Evolutionary conservation across 2,888 invertebrate genomes (phyloP), one percentile per base, ranked within the genome.

Genomic region (Anthophora plumipes): DNA sequence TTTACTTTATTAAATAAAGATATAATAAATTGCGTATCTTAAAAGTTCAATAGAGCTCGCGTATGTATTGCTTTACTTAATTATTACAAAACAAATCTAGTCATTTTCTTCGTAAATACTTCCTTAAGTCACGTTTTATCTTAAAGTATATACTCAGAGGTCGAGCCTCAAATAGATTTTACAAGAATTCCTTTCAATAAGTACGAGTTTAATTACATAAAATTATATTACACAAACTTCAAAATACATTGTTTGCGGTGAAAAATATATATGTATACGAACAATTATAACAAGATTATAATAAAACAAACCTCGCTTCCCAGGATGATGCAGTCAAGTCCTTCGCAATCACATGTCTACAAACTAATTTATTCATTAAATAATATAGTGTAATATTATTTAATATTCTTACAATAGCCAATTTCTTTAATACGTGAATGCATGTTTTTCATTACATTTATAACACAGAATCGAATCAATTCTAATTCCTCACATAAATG

Each of bases 291-390:
- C 50, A 63, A n/a, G 46, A 61, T 37, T 41, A 41, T 55, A 61
- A 66, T 61, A 55, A 76, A 66, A 80, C 79, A 76, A 80, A 80
- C 79, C 79, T 80, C 71, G 64, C 50, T 22, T 50, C 20, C 46
- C n/a, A 60, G 39, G 70, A 69, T 48, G 60, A 67, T 55, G 64
- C 43, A 71, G 54, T 61, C 55, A 78, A 57, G 25, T 77, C 67
- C 57, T 22, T 69, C 54, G 66, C 22, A 67, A 67, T 41, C 64
- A 71, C 67, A 71, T 61, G 46, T 57, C 31, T 69, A 69, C n/a
- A 37, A 59, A 61, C n/a, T 61, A 57, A 37, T 60, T 48, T 22
- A 6, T 50, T 60, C n/a, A n/a, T n/a, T n/a, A n/a, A n/a, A n/a
- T n/a, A n/a, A n/a, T n/a, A n/a, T 61, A 67, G 17, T 1, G 41